phyloP scores from a whole-genome alignment of 1,140 invertebrate species.

The Psilanteris sp. region DNA sequence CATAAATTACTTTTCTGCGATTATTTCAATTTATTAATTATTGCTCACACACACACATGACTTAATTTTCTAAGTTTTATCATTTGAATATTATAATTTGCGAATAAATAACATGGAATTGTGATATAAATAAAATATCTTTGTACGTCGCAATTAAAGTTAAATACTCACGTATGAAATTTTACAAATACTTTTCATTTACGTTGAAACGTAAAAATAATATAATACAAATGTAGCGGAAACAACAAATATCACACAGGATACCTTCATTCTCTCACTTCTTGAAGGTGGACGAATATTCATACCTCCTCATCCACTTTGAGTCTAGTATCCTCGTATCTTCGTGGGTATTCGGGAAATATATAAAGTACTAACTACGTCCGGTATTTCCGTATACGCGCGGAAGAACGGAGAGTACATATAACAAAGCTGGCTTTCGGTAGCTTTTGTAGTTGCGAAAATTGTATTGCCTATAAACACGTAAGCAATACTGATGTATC shows the following conservation, averaged over 20 bases:
- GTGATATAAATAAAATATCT: no score
- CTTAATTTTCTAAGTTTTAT: no score
- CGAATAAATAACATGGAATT: no score
- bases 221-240: conserved; percentile 57
- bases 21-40: no score
- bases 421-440: conserved; percentile 79
- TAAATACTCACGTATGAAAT: neutral
- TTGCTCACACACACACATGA: no score
- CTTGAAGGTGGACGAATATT: conserved; percentile 78
- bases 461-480: conserved; percentile 65
- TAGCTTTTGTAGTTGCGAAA: conserved; percentile 66
- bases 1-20: no score
- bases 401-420: conserved; percentile 75
- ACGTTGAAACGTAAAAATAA: neutral
- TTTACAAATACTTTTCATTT: neutral
- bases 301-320: conserved; percentile 78
- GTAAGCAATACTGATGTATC: conserved; percentile 32
- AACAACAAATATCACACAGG: conserved; percentile 81
- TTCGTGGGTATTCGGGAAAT: conserved; percentile 78
- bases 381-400: conserved; percentile 78
- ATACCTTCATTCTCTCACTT: conserved; percentile 79
- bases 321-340: conserved; percentile 68
- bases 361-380: conserved; percentile 81
- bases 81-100: no score
- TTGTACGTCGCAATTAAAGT: no score